Evolutionary conservation across 2,888 invertebrate genomes (phyloP).

Genomic region (Drosophila atripex): DNA sequence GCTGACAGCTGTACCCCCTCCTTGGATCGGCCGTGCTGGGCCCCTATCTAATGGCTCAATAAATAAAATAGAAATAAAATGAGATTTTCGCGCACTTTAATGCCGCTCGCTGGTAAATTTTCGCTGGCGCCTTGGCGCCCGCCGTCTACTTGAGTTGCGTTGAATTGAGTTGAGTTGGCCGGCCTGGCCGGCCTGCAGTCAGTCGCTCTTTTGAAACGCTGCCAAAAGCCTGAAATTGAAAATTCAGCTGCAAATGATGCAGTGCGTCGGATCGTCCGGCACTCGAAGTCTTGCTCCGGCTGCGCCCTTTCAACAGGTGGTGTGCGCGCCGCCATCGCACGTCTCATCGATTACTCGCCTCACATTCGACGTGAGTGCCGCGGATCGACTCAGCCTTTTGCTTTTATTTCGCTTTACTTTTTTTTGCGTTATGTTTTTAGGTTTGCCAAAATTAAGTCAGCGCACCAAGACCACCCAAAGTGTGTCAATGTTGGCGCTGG

Average conservation of each 20-base stretch:
- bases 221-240: constrained; percentile 78
- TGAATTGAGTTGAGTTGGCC: background rate
- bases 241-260: constrained; percentile 66
- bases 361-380: constrained; percentile 42
- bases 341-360: constrained; percentile 72
- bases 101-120: constrained; percentile 63
- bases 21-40: background rate
- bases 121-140: constrained; percentile 65
- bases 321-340: constrained; percentile 53
- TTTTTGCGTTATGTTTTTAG: constrained; percentile 19
- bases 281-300: constrained; percentile 16
- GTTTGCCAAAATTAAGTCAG: constrained; percentile 61
- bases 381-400: constrained; percentile 15
- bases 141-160: constrained; percentile 40
- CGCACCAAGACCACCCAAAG: constrained; percentile 76
- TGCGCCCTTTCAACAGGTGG: constrained; percentile 55
- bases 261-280: constrained; percentile 51
- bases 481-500: constrained; percentile 74
- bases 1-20: constrained; percentile 50
- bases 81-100: constrained; percentile 67
- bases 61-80: constrained; percentile 57
- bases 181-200: constrained; percentile 8
- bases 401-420: constrained; percentile 7
- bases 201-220: constrained; percentile 61
- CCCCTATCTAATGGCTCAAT: constrained; percentile 65